A percentile compares a stretch with the other conserved stretches of the same genome.
phyloP scores from a whole-genome alignment of 2,113 vertebrate genomes.

The Leucoraja erinaceus region DNA sequence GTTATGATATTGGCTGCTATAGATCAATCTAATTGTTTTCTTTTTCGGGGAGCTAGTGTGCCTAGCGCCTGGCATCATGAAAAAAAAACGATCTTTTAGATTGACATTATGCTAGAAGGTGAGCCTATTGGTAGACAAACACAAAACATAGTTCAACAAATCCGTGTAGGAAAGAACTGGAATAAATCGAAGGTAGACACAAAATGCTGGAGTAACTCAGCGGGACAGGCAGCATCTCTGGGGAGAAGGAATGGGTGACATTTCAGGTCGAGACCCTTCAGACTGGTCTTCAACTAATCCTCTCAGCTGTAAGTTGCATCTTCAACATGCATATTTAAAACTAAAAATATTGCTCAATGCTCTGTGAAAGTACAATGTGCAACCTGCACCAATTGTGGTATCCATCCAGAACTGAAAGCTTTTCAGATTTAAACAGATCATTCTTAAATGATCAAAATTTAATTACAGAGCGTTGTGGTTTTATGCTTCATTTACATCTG shows the following conservation, averaged over 20 bases:
- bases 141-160: no score
- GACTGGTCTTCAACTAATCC: background rate
- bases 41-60: no score
- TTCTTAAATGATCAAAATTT: conserved; percentile 11
- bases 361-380: background rate
- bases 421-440: conserved; percentile 2
- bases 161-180: no score
- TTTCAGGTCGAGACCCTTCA: background rate
- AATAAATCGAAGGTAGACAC: no score
- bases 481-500: background rate
- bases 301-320: background rate
- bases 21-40: no score
- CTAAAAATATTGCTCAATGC: background rate
- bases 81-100: background rate
- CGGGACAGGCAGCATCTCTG: no score
- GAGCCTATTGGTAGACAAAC: background rate
- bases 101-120: background rate
- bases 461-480: background rate
- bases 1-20: no score
- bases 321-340: background rate
- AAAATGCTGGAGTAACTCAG: no score
- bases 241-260: no score
- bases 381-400: background rate
- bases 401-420: conserved; percentile 12
- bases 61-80: no score